phyloP scores from a whole-genome alignment of 2,888 invertebrate genomes.

The Drosophila niveifrons region DNA sequence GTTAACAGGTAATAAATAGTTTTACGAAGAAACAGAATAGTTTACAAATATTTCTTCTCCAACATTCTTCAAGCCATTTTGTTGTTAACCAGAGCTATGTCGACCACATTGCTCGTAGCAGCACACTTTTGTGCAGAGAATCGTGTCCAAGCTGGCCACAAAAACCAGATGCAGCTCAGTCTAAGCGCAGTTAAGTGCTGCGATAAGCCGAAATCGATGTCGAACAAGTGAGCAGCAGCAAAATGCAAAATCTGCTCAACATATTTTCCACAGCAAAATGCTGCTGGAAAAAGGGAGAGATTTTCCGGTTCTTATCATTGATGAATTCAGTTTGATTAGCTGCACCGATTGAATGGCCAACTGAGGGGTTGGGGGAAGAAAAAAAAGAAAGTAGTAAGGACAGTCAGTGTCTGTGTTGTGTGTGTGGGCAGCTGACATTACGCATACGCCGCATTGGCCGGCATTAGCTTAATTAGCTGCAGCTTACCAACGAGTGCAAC shows the following conservation, averaged over 20 bases:
- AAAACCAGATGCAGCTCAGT: background rate
- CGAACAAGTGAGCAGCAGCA: background rate
- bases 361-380: too few species aligned
- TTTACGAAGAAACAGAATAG: background rate
- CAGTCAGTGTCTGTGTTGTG: background rate
- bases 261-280: background rate
- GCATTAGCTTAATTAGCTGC: constrained; percentile 75
- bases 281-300: background rate
- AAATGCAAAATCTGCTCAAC: constrained; percentile 13
- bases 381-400: constrained; percentile 11
- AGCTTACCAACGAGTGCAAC: constrained; percentile 30
- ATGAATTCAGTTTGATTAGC: constrained; percentile 47
- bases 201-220: constrained; percentile 1
- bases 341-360: constrained; percentile 7
- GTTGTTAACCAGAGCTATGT: too few species aligned
- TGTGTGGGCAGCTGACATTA: constrained; percentile 37
- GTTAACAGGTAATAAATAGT: background rate
- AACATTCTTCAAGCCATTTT: too few species aligned
- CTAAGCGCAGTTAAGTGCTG: constrained; percentile 2
- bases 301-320: constrained; percentile 30
- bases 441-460: constrained; percentile 67
- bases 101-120: background rate
- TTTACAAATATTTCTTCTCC: too few species aligned
- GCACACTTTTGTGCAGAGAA: background rate
- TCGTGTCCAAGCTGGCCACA: background rate